phyloP scores from a whole-genome alignment of 1,140 invertebrate species.

The Agrypnia vestita region DNA sequence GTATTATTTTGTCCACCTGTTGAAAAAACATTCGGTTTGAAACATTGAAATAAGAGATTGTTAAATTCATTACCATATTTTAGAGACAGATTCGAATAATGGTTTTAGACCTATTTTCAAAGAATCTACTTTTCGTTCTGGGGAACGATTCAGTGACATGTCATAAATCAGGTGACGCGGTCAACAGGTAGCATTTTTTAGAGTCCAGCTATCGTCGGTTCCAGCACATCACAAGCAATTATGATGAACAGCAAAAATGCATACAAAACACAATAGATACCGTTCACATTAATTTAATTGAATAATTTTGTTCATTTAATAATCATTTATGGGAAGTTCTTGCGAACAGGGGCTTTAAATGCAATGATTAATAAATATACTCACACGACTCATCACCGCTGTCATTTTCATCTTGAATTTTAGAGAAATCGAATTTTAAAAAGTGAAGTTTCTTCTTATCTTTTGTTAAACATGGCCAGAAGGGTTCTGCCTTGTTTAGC shows the following conservation, averaged over 20 bases:
- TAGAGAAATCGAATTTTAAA: slow-evolving; percentile 97
- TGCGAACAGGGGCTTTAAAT: not conserved
- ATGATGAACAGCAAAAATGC: no score
- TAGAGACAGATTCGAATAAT: not conserved
- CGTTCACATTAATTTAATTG: no score
- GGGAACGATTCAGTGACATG: not conserved
- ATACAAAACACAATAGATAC: no score
- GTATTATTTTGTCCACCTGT: not conserved
- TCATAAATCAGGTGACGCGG: no score
- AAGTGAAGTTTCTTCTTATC: slow-evolving; percentile 94
- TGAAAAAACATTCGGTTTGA: not conserved
- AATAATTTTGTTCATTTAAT: no score
- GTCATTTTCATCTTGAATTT: slow-evolving; percentile 94
- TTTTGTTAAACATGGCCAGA: slow-evolving; percentile 91
- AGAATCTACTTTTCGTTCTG: not conserved
- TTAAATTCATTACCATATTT: not conserved
- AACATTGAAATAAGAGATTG: not conserved
- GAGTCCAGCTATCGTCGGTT: no score
- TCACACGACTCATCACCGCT: slow-evolving; percentile 63
- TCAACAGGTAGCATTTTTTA: no score
- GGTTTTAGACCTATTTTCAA: not conserved
- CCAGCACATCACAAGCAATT: no score
- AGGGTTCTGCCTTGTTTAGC: slow-evolving; percentile 83
- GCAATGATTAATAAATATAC: not conserved
- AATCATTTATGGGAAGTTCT: not conserved